A percentile compares a stretch with the other conserved stretches of the same genome.
Evolutionary conservation across 1,140 invertebrate species (phyloP).

Genomic region (Brachionus sp.): DNA sequence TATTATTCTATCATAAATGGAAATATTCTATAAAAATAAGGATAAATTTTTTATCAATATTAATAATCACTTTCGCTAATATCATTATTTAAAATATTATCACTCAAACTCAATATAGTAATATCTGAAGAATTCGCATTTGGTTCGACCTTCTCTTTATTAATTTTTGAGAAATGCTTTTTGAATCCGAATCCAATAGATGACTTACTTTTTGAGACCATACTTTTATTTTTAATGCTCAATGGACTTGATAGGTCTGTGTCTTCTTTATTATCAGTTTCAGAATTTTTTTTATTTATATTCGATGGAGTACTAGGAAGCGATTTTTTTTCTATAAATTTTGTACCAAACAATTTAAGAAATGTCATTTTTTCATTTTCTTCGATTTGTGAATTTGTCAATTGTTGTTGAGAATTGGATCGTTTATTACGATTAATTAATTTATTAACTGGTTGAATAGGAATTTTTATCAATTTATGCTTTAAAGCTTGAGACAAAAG

Average conservation of each 20-base stretch:
- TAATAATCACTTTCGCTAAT: background rate
- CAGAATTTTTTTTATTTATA: background rate
- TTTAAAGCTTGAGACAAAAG: slow-evolving; percentile 72
- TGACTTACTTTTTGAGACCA: background rate
- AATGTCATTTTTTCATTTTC: slow-evolving; percentile 24
- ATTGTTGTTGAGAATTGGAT: slow-evolving; percentile 9
- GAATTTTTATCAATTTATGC: slow-evolving; percentile 30
- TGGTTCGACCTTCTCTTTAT: background rate
- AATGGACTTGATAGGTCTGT: background rate
- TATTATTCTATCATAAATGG: background rate
- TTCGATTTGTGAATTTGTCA: slow-evolving; percentile 26
- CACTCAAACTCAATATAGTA: background rate
- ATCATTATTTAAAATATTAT: background rate
- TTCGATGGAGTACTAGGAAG: background rate
- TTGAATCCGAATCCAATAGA: background rate
- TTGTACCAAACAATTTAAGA: slow-evolving; percentile 34
- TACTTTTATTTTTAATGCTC: background rate
- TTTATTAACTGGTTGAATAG: slow-evolving; percentile 40
- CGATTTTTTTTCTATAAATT: slow-evolving; percentile 44
- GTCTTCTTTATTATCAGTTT: background rate
- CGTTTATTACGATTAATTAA: slow-evolving; percentile 20
- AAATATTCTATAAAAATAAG: background rate
- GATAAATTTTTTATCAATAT: background rate
- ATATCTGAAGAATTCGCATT: background rate
- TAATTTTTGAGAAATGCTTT: background rate